These are phyloP conservation scores for Drosophila demipolita DNA, from an alignment of 2,888 invertebrate genomes.

Conservation along the genomic window DNA sequence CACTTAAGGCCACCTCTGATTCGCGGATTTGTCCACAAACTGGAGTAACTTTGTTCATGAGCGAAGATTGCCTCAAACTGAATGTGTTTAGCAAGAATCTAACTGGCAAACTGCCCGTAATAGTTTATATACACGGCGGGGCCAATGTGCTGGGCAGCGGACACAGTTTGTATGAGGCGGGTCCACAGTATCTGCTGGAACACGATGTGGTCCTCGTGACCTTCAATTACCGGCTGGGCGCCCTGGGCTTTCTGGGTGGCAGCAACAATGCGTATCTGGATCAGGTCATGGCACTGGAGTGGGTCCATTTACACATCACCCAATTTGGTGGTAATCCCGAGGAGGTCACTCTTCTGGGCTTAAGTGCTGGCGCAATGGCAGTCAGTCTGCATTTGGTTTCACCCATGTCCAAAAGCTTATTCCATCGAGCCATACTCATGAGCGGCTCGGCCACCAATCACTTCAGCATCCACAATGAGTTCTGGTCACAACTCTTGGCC, in stretches of 20 bases:
- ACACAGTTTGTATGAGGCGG: constrained; percentile 72
- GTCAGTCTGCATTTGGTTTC: constrained; percentile 87
- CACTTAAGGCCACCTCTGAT: constrained; percentile 84
- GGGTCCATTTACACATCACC: constrained; percentile 88
- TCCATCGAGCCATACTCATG: constrained; percentile 89
- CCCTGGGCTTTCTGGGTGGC: constrained; percentile 87
- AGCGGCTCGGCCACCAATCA: constrained; percentile 87
- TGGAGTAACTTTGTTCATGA: constrained; percentile 69
- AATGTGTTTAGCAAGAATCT: constrained; percentile 87
- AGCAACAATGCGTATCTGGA: constrained; percentile 90
- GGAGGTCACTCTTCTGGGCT: constrained; percentile 88
- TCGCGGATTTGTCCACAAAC: constrained; percentile 83
- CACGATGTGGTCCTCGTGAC: constrained; percentile 80
- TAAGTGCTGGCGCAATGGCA: constrained; percentile 86
- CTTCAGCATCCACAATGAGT: constrained; percentile 85
- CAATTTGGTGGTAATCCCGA: constrained; percentile 89
- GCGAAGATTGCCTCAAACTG: constrained; percentile 88
- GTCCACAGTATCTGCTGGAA: constrained; percentile 80
- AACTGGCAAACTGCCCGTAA: constrained; percentile 57
- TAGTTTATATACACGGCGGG: constrained; percentile 82
- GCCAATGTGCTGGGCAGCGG: constrained; percentile 77
- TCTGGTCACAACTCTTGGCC: constrained; percentile 87
- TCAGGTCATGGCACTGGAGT: constrained; percentile 88
- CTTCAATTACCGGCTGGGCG: constrained; percentile 82
- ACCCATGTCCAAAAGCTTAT: constrained; percentile 88